phyloP scores from a whole-genome alignment of 2,797 vertebrate species.

The Trematocara caparti region DNA sequence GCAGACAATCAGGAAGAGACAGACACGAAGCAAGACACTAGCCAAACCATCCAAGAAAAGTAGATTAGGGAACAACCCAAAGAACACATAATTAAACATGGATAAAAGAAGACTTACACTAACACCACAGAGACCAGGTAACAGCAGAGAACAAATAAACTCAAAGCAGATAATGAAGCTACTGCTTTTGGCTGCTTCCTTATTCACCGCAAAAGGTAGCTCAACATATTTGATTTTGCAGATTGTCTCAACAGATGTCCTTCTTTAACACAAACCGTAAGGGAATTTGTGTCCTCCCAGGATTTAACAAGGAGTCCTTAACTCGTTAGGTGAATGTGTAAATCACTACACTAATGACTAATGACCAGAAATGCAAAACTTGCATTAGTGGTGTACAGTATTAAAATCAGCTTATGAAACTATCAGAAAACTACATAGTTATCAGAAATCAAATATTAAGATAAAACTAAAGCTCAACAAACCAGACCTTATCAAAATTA shows the following conservation, averaged over 20 bases:
- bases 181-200: neutral
- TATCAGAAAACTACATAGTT: neutral
- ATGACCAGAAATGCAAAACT: neutral
- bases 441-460: neutral
- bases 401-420: neutral
- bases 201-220: neutral
- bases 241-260: neutral
- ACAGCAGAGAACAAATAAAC: neutral
- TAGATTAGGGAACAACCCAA: neutral
- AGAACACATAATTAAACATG: neutral
- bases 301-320: neutral
- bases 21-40: neutral
- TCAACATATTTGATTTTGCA: neutral
- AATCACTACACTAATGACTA: neutral
- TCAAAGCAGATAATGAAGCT: neutral
- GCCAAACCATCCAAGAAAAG: neutral
- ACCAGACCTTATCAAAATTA: neutral
- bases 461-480: neutral
- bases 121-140: neutral
- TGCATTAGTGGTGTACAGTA: neutral
- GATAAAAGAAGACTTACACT: neutral
- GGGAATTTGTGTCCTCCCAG: neutral
- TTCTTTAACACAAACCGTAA: neutral
- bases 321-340: neutral
- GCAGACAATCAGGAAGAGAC: neutral